A percentile compares a stretch with the other conserved stretches of the same genome.
phyloP scores from a whole-genome alignment of 2,797 vertebrate genomes.

The Microtus obscurus region DNA sequence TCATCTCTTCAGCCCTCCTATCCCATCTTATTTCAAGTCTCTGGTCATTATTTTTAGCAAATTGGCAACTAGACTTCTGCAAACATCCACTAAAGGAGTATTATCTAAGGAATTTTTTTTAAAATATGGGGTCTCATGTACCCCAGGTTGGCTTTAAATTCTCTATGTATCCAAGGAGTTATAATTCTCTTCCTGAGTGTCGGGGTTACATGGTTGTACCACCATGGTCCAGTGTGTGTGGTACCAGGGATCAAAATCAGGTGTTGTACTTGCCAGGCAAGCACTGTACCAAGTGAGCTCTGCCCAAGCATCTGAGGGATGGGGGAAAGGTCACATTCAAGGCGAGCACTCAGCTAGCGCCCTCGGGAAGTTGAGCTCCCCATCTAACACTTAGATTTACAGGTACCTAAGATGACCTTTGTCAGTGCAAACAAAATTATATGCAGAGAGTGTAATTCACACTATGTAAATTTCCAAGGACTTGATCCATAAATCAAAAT shows the following conservation, averaged over 20 bases:
- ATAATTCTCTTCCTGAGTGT: background rate
- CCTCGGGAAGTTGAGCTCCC: background rate
- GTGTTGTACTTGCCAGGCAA: background rate
- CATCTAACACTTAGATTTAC: background rate
- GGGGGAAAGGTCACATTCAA: background rate
- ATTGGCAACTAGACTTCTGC: background rate
- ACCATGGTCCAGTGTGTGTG: background rate
- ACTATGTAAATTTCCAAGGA: background rate
- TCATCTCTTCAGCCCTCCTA: background rate
- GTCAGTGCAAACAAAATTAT: constrained; percentile 4
- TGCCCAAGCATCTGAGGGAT: background rate
- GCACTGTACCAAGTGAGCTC: background rate
- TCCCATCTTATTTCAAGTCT: background rate
- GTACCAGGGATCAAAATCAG: background rate
- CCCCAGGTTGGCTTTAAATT: background rate
- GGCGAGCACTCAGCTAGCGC: background rate
- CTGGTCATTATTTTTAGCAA: constrained; percentile 16
- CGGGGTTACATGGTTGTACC: background rate
- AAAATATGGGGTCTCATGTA: background rate
- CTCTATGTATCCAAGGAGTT: background rate
- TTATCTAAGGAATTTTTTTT: background rate
- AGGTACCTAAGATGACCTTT: background rate
- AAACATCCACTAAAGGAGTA: background rate
- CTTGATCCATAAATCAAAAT: constrained; percentile 14
- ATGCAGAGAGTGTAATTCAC: constrained; percentile 21